phyloP scores from a whole-genome alignment of 2,113 vertebrate genomes.

The Azemiops feae region DNA sequence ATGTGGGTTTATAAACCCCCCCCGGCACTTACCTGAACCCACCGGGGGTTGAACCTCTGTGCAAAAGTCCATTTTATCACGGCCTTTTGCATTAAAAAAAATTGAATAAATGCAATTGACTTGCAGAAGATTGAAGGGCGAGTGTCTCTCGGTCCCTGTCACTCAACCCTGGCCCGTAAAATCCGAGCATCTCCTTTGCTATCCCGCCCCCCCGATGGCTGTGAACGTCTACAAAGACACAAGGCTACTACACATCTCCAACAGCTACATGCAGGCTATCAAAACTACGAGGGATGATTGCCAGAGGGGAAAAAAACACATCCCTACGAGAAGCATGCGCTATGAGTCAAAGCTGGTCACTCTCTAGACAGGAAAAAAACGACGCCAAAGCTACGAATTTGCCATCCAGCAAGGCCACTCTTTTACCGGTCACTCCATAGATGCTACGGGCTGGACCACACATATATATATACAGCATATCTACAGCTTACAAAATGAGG shows the following conservation, averaged over 20 bases:
- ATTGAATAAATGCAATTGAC: not conserved
- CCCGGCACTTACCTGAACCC: not conserved
- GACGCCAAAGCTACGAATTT: slow-evolving; percentile 30
- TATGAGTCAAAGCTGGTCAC: slow-evolving; percentile 24
- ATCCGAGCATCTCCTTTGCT: slow-evolving; percentile 26
- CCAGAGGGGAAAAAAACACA: slow-evolving; percentile 42
- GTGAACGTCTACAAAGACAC: slow-evolving; percentile 74
- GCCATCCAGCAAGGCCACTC: slow-evolving; percentile 38
- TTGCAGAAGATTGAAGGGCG: not conserved
- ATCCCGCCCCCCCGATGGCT: slow-evolving; percentile 27
- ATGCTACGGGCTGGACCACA: slow-evolving; percentile 41
- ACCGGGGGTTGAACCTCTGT: not conserved
- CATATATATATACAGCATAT: not conserved
- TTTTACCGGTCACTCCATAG: slow-evolving; percentile 51
- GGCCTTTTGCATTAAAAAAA: not conserved
- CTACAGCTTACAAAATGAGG: slow-evolving; percentile 32
- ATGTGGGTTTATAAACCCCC: rapidly evolving
- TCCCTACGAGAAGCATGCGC: slow-evolving; percentile 56
- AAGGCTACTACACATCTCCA: not conserved
- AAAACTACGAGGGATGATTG: slow-evolving; percentile 58
- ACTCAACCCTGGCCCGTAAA: not conserved
- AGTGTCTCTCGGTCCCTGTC: not conserved
- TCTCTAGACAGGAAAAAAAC: slow-evolving; percentile 43
- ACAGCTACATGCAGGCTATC: not conserved
- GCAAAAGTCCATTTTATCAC: not conserved